Percentiles rank a stretch among this genome's conserved stretches.
Evolutionary conservation across 2,888 invertebrate genomes (phyloP).

Genomic region (Dyspetes luteomarginatus): DNA sequence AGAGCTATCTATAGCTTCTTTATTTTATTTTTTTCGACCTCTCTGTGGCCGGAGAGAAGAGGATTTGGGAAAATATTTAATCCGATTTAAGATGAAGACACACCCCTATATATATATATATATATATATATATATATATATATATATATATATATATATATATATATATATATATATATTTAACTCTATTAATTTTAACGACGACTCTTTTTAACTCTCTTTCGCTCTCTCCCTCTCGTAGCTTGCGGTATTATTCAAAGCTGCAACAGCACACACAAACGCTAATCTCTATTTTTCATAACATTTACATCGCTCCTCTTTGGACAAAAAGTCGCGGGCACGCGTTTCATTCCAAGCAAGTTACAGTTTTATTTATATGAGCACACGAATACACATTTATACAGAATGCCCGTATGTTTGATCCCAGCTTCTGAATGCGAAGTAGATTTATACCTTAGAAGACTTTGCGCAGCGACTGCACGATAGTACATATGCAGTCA

Average conservation of each 20-base stretch:
- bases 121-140: no score
- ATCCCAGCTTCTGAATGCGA: slow-evolving; percentile 43
- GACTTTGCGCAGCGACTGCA: slow-evolving; percentile 16
- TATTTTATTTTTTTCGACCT: slow-evolving; percentile 11
- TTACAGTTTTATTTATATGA: slow-evolving; percentile 15
- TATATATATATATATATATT: no score
- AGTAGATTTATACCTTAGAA: slow-evolving; percentile 30
- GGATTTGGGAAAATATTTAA: slow-evolving; percentile 41
- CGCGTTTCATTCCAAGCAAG: slow-evolving; percentile 3
- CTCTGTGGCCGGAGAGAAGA: neutral
- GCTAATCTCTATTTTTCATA: slow-evolving; percentile 19
- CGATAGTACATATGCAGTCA: neutral
- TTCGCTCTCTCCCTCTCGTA: slow-evolving; percentile 18
- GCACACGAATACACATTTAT: neutral
- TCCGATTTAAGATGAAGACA: slow-evolving; percentile 36
- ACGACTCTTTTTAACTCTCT: slow-evolving; percentile 22
- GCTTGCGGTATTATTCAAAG: slow-evolving; percentile 65
- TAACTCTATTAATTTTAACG: slow-evolving; percentile 59
- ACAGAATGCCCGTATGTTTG: slow-evolving; percentile 1
- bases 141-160: no score
- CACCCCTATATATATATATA: no score
- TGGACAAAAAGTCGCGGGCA: neutral
- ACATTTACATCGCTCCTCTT: slow-evolving; percentile 12
- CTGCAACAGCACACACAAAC: slow-evolving; percentile 14
- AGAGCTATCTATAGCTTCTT: no score